A percentile compares a stretch with the other conserved stretches of the same genome.
These are phyloP conservation scores for Falco biarmicus DNA, from an alignment of 2,797 vertebrate genomes.

Conservation along the genomic window DNA sequence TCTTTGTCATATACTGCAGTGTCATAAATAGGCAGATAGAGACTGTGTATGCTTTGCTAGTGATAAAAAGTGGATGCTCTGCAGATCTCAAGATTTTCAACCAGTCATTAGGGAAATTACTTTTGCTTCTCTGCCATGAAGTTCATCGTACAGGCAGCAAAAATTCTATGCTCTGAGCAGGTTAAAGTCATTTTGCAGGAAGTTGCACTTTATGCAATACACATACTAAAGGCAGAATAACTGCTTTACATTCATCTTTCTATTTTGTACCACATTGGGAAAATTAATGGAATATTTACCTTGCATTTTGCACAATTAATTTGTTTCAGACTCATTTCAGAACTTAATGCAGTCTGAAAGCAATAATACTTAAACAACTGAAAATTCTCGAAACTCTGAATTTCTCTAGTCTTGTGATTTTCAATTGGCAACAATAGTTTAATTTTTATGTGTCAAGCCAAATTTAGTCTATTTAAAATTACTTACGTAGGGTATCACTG, in stretches of 20 bases:
- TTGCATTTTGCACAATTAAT: not conserved
- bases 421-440: not conserved
- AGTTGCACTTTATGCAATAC: not conserved
- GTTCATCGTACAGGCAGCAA: not conserved
- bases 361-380: not conserved
- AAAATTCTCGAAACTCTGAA: not conserved
- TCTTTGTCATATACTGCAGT: not conserved
- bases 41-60: not conserved
- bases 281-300: not conserved
- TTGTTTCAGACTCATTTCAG: not conserved
- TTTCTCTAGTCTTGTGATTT: not conserved
- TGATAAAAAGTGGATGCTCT: not conserved
- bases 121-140: not conserved
- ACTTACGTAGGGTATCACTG: not conserved
- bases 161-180: not conserved
- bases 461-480: not conserved
- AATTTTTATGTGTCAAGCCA: not conserved
- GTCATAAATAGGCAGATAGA: conserved; percentile 14
- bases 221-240: not conserved
- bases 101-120: conserved; percentile 18
- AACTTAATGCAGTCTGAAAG: not conserved
- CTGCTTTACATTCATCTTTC: not conserved
- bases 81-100: not conserved
- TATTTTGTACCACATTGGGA: not conserved
- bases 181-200: not conserved